Evolutionary conservation across 2,888 invertebrate species (phyloP), one percentile per base, ranked within the genome.

Genomic region (Clunio marinus): DNA sequence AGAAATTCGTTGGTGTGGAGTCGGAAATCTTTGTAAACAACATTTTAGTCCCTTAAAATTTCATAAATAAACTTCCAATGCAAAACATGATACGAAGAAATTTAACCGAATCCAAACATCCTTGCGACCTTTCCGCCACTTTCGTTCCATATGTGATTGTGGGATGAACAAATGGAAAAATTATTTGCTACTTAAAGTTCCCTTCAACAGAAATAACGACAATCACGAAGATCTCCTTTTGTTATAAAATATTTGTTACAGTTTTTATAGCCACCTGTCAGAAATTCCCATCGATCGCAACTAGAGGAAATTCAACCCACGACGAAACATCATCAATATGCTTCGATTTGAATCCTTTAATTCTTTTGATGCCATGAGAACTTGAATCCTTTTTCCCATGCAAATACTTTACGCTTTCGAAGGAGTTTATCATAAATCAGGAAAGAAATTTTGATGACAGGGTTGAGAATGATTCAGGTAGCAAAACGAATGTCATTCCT

Each of bases 271-370:
- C 37, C 62, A 62, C 62, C 62, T 62, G 62, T 62, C 62, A 41
- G 37, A 62, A 62, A 24, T 62, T 62, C 62, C 62, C 62, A 62
- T 62, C 62, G 62, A 62, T 37, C 41, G 62, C 37, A 59, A 10
- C 24, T 24, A 10, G 24, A 20, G 13, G 22, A n/a, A 8, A 15
- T 15, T 10, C 3, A 28, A 58, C n/a, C 17, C 58, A 51, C 20
- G 51, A n/a, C n/a, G 41, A 15, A 51, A 7, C 28, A 41, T 62
- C 62, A 37, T 62, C 62, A 62, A 62, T 62, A 37, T 62, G 62
- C 15, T 60, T 60, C 35, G 35, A 20, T 37, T 60, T 20, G 28
- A 22, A 57, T 57, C 35, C 22, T 60, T 35, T 20, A 10, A 32
- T 35, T 60, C 20, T 25, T 17, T 27, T 7, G 17, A 17, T 3